These are phyloP conservation scores for Eucera pruinosa DNA, from an alignment of 2,888 invertebrate species.

Conservation along the genomic window DNA sequence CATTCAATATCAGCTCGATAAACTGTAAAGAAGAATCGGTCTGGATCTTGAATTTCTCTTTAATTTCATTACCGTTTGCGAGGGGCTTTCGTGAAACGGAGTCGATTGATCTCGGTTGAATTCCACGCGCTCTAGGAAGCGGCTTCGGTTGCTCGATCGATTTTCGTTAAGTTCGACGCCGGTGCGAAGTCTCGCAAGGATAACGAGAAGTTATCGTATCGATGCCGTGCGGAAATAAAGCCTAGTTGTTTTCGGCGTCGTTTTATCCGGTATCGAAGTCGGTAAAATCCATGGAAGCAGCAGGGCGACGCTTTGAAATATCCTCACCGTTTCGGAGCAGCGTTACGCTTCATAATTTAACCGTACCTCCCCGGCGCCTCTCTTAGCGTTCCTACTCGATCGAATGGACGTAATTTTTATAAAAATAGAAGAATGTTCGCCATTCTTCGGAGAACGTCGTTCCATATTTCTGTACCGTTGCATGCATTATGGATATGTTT, in stretches of 20 bases:
- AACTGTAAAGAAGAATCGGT: conserved; percentile 27
- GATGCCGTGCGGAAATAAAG: conserved; percentile 34
- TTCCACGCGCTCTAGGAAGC: conserved; percentile 3
- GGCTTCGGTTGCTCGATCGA: conserved; percentile 32
- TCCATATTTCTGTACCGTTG: not conserved
- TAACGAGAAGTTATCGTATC: conserved; percentile 53
- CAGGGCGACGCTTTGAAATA: conserved; percentile 43
- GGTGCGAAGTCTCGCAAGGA: conserved; percentile 16
- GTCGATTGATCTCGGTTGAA: conserved; percentile 25
- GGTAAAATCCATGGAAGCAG: conserved; percentile 31
- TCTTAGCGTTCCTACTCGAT: not conserved
- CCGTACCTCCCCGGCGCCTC: not conserved
- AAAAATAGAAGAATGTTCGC: conserved; percentile 30
- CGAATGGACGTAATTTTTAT: conserved; percentile 42
- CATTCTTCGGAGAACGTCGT: conserved; percentile 12
- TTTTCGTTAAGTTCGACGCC: conserved; percentile 35
- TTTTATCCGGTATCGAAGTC: conserved; percentile 43
- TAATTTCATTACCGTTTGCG: conserved; percentile 41
- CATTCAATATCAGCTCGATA: not conserved
- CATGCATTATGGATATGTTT: conserved; percentile 23
- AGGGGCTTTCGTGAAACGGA: conserved; percentile 11
- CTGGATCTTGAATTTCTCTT: conserved; percentile 31
- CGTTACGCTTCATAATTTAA: conserved; percentile 45
- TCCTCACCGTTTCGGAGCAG: conserved; percentile 31
- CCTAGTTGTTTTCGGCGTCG: conserved; percentile 24